Base-by-base conservation (phyloP, 2,888 invertebrate genomes). In the Archaeoteleia sp. region DNA sequence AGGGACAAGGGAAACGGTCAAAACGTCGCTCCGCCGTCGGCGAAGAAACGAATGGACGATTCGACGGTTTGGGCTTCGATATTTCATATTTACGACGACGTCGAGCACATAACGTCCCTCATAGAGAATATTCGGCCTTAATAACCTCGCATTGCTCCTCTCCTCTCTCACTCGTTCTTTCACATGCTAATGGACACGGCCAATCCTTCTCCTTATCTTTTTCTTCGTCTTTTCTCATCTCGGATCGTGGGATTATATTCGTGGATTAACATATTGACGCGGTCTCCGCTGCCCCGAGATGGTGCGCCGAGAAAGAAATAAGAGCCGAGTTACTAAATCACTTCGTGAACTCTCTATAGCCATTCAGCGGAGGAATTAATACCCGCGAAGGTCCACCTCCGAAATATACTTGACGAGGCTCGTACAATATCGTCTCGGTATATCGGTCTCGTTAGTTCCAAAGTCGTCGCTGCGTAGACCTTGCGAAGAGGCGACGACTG, bases 1-100 rank as follows among this genome's bases (percentile, higher is more conserved):
- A 66, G 54, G 67, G 45, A 49, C 54, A 53, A 37, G 46, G 55
- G 39, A 55, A 65, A 61, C 27, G 49, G 61, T 51, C 62, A 10
- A 43, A 46, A 48, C 65, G 63, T 66, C 58, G 61, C 57, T 55
- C 40, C 45, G 46, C 66, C 69, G 67, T 68, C 60, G 71, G 58
- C 66, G 63, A 51, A 61, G 57, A 65, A 67, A 65, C 53, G 66
- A 58, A 62, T 51, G 69, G 43, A 48, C 39, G 55, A 67, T 67
- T 63, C 67, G 61, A 67, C 67, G 75, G 76, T 78, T 77, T 70
- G 73, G 73, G 53, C 76, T 81, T 82, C 82, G 80, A 83, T 85
- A 85, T 84, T 85, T 85, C 82, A 85, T 83, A 83, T 83, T 85
- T 84, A 85, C 81, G 84, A 85, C 77, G 82, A 79, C 79, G 78